phyloP scores from a whole-genome alignment of 2,888 invertebrate genomes.

The Nephrotoma appendiculata region DNA sequence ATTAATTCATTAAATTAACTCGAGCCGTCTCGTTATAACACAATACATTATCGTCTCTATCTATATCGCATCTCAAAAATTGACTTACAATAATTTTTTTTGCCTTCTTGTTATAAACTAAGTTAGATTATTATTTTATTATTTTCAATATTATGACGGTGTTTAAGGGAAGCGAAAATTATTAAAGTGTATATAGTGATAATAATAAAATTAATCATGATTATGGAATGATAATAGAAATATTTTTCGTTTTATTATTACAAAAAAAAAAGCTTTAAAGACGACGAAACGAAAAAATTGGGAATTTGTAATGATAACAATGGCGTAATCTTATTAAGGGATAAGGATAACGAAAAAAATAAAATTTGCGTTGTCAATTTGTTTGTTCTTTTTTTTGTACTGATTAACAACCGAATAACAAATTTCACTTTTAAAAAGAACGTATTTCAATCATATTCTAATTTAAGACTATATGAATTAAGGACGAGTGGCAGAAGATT shows the following conservation, averaged over 20 bases:
- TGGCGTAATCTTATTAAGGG: neutral
- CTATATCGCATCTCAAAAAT: neutral
- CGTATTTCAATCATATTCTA: neutral
- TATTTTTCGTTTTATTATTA: neutral
- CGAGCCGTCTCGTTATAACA: neutral
- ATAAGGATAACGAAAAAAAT: neutral
- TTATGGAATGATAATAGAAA: neutral
- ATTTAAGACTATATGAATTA: neutral
- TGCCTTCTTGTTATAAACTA: neutral
- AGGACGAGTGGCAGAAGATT: neutral
- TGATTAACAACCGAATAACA: neutral
- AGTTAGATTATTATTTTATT: neutral
- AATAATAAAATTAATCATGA: neutral
- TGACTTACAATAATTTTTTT: neutral
- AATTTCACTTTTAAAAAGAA: neutral
- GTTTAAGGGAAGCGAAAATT: neutral
- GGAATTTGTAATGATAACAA: neutral
- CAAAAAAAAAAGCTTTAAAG: neutral
- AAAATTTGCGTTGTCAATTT: neutral
- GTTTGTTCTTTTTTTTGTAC: neutral
- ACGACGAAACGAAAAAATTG: neutral
- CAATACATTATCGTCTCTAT: neutral
- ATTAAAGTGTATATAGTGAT: neutral
- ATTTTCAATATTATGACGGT: neutral
- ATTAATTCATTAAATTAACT: neutral